phyloP scores from a whole-genome alignment of 1,140 invertebrate species.

The Sinonovacula constricta region DNA sequence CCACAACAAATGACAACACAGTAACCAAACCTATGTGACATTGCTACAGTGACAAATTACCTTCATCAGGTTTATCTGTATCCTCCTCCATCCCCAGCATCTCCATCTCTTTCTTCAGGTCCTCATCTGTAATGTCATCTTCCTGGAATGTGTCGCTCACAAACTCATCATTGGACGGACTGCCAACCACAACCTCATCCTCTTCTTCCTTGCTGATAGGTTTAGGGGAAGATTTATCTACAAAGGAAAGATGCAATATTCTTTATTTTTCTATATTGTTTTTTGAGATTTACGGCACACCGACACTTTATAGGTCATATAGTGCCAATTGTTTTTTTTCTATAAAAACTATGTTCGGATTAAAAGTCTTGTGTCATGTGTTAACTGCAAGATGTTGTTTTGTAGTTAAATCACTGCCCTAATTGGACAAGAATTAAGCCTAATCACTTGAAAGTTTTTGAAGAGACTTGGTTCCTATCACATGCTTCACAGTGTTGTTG shows the following conservation, averaged over 20 bases:
- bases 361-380: no score
- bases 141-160: constrained; percentile 79
- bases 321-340: no score
- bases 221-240: constrained; percentile 59
- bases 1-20: no score
- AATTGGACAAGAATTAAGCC: no score
- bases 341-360: no score
- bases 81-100: constrained; percentile 75
- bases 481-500: not conserved
- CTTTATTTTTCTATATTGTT: no score
- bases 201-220: constrained; percentile 53
- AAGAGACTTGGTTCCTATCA: not conserved
- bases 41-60: constrained; percentile 10
- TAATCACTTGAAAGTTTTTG: no score
- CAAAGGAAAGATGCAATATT: not conserved
- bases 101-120: constrained; percentile 79
- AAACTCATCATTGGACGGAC: constrained; percentile 78
- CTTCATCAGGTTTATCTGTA: constrained; percentile 53
- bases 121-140: constrained; percentile 76
- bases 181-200: constrained; percentile 63
- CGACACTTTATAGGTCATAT: no score
- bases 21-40: no score
- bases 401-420: no score
- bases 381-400: no score
- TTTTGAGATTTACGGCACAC: no score